Evolutionary conservation across 1,140 invertebrate species (phyloP).

Genomic region (Eciton burchellii): DNA sequence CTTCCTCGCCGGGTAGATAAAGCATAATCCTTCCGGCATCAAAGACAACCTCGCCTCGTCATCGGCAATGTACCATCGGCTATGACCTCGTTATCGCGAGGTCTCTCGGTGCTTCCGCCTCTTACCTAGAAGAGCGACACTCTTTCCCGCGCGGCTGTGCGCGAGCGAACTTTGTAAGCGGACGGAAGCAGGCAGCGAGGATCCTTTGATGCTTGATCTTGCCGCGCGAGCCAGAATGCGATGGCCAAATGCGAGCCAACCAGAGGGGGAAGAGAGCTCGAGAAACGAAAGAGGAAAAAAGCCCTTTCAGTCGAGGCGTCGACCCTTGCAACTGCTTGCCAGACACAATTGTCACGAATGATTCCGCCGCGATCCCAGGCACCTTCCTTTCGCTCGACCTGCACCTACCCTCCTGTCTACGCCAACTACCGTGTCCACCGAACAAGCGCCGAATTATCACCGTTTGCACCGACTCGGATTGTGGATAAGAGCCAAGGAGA

Average conservation of each 20-base stretch:
- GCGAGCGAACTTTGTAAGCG: constrained; percentile 47
- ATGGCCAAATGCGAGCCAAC: constrained; percentile 34
- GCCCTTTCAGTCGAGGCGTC: constrained; percentile 81
- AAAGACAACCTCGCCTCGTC: constrained; percentile 46
- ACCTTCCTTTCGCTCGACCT: constrained; percentile 69
- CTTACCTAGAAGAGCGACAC: constrained; percentile 54
- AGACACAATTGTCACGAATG: constrained; percentile 82
- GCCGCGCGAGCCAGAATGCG: constrained; percentile 76
- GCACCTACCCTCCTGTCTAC: constrained; percentile 15
- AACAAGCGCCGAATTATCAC: constrained; percentile 21
- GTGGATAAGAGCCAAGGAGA: constrained; percentile 64
- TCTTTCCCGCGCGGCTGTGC: constrained; percentile 66
- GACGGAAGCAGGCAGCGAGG: constrained; percentile 63
- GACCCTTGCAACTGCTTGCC: constrained; percentile 80
- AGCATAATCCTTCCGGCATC: constrained; percentile 47
- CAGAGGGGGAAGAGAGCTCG: constrained; percentile 37
- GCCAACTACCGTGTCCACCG: constrained; percentile 13
- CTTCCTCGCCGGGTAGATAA: constrained; percentile 15
- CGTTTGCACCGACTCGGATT: constrained; percentile 32
- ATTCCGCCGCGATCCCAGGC: constrained; percentile 64
- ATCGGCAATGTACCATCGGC: not conserved
- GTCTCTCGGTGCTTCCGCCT: constrained; percentile 23
- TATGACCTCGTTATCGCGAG: constrained; percentile 66
- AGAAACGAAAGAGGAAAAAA: constrained; percentile 69
- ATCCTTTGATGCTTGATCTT: constrained; percentile 88